Evolutionary conservation across 2,888 invertebrate genomes (phyloP), one percentile per base, ranked within the genome.

Genomic region (Campoplex capitator): DNA sequence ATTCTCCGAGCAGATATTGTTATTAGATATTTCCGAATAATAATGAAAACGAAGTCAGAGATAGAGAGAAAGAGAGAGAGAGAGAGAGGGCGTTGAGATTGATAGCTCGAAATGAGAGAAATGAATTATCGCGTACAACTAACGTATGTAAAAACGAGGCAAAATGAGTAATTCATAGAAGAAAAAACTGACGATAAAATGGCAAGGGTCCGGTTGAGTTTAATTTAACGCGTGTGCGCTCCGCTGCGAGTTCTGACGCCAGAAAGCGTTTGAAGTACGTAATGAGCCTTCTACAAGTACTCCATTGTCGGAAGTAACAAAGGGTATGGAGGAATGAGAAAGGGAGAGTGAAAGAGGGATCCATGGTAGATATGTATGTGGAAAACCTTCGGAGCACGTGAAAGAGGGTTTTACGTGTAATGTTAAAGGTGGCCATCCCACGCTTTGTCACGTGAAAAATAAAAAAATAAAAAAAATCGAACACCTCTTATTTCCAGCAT

Each of bases 241-340:
- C 74, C 73, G 42, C 35, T 51, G 56, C 32, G 74, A 75, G 67
- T 35, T 82, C 84, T 84, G 78, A 82, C 84, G 74, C 81, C 58
- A 77, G 32, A n/a, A 68, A 28, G 54, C 87, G 81, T 87, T 87
- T 84, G 84, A 87, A 84, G 87, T 84, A 82, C 82, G 77, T 84
- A 84, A 87, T 87, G 87, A 84, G 87, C 81, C 75, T 71, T 82
- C 74, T 62, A 67, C 70, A 74, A 86, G 86, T 77, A 62, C 76
- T 74, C 74, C 74, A 68, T 16, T 68, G 84, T 84, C 68, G 71
- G 35, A 48, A 77, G 73, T 35, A 62, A 78, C 71, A 84, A 83
- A 82, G 58, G 58, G 74, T 42, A 56, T 48, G 51, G 74, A 48
- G 74, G 48, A 28, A 54, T 28, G 16, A 54, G 56, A 16, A 3